A percentile compares a stretch with the other conserved stretches of the same genome.
These are phyloP conservation scores for Operophtera brumata DNA, from an alignment of 2,888 invertebrate genomes.

Conservation along the genomic window DNA sequence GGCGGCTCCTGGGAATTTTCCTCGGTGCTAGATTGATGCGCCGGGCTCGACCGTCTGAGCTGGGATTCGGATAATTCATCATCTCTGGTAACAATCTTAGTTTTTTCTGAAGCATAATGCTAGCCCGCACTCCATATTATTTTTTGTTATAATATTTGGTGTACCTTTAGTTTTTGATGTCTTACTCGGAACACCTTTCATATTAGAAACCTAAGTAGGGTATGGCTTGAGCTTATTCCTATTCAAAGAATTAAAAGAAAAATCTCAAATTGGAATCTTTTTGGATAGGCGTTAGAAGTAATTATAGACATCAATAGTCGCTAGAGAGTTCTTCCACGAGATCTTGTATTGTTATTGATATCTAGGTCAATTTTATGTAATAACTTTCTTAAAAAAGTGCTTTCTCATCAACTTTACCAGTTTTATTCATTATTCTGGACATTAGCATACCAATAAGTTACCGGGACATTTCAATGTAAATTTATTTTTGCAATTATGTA, in stretches of 20 bases:
- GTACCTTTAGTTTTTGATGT: constrained; percentile 5
- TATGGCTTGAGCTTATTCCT: too few species aligned
- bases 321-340: constrained; percentile 46
- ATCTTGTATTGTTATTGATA: constrained; percentile 53
- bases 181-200: not conserved
- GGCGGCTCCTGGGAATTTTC: constrained; percentile 5
- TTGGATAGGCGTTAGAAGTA: too few species aligned
- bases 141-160: not conserved
- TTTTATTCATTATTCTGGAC: not conserved
- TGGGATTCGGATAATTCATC: not conserved
- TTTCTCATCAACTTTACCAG: not conserved
- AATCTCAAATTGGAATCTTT: constrained; percentile 34
- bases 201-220: too few species aligned
- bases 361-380: constrained; percentile 30
- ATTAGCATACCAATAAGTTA: not conserved
- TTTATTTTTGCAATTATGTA: not conserved
- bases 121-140: too few species aligned
- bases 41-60: not conserved
- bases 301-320: too few species aligned
- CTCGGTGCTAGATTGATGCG: not conserved
- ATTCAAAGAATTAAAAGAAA: constrained; percentile 21
- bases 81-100: not conserved
- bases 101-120: not conserved
- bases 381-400: not conserved
- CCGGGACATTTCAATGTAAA: not conserved